Evolutionary conservation across 2,113 vertebrate genomes (phyloP), one percentile per base, ranked within the genome.

Genomic region (Podarcis raffonei): DNA sequence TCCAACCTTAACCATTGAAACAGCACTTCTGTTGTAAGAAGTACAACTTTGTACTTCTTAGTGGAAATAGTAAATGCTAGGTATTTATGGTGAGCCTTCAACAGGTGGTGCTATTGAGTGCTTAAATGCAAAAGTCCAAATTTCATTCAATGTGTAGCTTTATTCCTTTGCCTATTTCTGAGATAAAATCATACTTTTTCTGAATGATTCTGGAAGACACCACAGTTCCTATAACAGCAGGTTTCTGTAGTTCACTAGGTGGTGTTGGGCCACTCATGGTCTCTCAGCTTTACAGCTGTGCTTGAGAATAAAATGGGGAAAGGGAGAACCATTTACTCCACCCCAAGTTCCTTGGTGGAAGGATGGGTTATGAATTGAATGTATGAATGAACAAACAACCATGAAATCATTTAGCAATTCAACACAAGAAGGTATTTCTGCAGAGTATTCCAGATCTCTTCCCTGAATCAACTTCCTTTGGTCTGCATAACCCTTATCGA

Each of bases 51-150:
- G 20, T 53, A n/a, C n/a, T 23, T 76, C 37, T 53, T 0, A 76
- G 0, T 20, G 20, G 27, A 78, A 85, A 30, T 85, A 79, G 27
- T 48, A 22, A 0, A 13, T 6, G 90, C 76, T 72, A 76, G 0
- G 30, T 89, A 35, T 3, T 84, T 1, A 59, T 77, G 23, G 57
- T 48, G 0, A 6, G 18, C 81, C 2, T 85, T 93, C 94, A 66
- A 92, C 0, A 96, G 95, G 79, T 95, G 94, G 94, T 92, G 91
- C 80, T 94, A 27, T 89, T 90, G 94, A 35, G 35, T 87, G 27
- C 7, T 18, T 20, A 0, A 3, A 15, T 1, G 42, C 6, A 57
- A 65, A 85, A 18, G 30, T 59, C 11, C 5, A 57, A 42, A 72
- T 57, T 84, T 8, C 9, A 11, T 71, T 9, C 30, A 13, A 13